phyloP scores from a whole-genome alignment of 2,797 vertebrate species.

The Malacoraja senta region DNA sequence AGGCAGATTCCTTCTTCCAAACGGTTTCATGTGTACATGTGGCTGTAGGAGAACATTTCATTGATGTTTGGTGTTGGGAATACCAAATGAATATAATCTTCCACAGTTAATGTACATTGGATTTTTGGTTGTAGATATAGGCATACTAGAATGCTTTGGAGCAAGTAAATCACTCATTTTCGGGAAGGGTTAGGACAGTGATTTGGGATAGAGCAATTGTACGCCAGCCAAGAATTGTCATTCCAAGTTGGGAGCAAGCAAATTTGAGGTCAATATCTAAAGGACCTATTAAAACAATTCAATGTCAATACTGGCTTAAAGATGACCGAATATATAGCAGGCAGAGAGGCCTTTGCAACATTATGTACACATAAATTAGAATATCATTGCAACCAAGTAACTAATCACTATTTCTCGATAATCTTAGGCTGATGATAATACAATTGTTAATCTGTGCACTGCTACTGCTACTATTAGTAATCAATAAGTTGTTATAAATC shows the following conservation, averaged over 20 bases:
- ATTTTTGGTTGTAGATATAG: not conserved
- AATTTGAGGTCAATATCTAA: not conserved
- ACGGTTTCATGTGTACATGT: too few species aligned
- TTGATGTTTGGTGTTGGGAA: too few species aligned
- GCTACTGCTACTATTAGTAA: not conserved
- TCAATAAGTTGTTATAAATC: not conserved
- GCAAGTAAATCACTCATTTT: not conserved
- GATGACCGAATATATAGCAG: not conserved
- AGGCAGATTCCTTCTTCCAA: too few species aligned
- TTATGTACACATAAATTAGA: not conserved
- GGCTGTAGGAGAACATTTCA: too few species aligned
- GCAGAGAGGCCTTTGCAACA: not conserved
- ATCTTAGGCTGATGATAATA: not conserved
- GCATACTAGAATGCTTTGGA: not conserved
- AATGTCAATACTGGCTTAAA: not conserved
- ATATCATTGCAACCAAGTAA: not conserved
- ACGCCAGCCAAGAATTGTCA: not conserved
- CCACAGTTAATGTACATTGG: too few species aligned
- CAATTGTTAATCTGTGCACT: not conserved
- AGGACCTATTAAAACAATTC: not conserved
- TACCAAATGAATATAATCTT: not conserved
- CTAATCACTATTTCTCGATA: not conserved
- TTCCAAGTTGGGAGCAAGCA: not conserved
- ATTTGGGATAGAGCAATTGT: not conserved
- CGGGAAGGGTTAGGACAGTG: not conserved